A percentile compares a stretch with the other conserved stretches of the same genome.
These are phyloP conservation scores for Propithecus deckenii DNA, from an alignment of 2,797 vertebrate genomes.

Conservation along the genomic window DNA sequence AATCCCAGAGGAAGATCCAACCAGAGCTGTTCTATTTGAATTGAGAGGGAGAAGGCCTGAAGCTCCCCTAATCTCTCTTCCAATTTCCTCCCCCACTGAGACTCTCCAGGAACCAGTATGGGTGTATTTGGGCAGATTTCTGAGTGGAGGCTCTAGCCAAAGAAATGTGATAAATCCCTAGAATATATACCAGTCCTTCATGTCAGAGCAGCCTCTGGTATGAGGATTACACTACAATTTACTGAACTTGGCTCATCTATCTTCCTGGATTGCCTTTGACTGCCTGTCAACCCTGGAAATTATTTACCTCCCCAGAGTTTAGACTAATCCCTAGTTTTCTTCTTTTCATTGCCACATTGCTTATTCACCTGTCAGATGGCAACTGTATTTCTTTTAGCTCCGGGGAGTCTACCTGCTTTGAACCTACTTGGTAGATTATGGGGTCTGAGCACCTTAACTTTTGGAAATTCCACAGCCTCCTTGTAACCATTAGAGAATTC, in stretches of 20 bases:
- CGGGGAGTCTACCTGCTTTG: conserved; percentile 54
- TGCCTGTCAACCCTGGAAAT: conserved; percentile 70
- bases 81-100: neutral
- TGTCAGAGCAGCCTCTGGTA: conserved; percentile 57
- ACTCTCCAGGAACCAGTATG: neutral
- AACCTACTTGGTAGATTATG: conserved; percentile 59
- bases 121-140: conserved; percentile 24
- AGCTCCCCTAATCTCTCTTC: neutral
- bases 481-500: neutral
- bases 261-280: conserved; percentile 73
- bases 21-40: neutral
- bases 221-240: conserved; percentile 66
- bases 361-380: conserved; percentile 75
- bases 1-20: neutral
- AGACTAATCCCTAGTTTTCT: conserved; percentile 71
- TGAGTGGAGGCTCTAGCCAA: conserved; percentile 17
- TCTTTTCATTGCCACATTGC: conserved; percentile 52
- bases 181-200: conserved; percentile 36
- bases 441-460: conserved; percentile 54
- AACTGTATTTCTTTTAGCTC: conserved; percentile 71
- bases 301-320: conserved; percentile 76
- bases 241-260: conserved; percentile 62
- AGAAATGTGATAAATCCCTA: conserved; percentile 63
- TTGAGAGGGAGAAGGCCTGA: neutral
- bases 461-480: conserved; percentile 33